These are phyloP conservation scores for Leucoraja erinaceus DNA, from an alignment of 2,113 vertebrate species.

Conservation along the genomic window DNA sequence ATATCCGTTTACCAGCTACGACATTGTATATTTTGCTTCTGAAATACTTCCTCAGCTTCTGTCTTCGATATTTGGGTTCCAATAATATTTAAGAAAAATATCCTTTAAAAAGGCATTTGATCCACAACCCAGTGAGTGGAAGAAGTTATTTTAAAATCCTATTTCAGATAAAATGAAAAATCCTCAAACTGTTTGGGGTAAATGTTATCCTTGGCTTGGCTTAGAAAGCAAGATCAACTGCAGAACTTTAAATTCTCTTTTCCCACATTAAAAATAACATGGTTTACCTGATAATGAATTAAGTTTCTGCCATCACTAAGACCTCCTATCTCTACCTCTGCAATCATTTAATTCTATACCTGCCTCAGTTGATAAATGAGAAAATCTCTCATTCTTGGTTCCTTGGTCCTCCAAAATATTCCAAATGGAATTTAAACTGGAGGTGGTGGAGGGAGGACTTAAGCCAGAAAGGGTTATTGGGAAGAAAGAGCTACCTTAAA, in stretches of 20 bases:
- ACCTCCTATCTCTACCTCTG: too few relatives aligned
- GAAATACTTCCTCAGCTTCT: background rate
- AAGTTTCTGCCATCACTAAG: too few relatives aligned
- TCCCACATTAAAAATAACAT: background rate
- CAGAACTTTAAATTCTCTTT: background rate
- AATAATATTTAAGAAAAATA: background rate
- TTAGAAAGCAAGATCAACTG: background rate
- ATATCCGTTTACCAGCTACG: too few relatives aligned
- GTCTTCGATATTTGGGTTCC: background rate
- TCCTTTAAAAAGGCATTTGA: background rate
- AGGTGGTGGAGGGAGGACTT: too few relatives aligned
- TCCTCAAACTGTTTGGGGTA: background rate
- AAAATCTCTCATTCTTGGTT: too few relatives aligned
- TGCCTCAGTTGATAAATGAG: too few relatives aligned
- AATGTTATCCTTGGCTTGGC: background rate
- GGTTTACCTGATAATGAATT: background rate
- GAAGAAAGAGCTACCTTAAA: too few relatives aligned
- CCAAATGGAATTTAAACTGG: too few relatives aligned
- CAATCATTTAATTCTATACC: too few relatives aligned
- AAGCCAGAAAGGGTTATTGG: too few relatives aligned
- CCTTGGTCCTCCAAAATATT: too few relatives aligned
- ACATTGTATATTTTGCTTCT: background rate
- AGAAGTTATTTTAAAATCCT: background rate
- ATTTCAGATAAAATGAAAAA: background rate
- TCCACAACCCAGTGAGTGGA: background rate